Base-by-base conservation (phyloP, 2,888 invertebrate species). In the Philereme vetulata region DNA sequence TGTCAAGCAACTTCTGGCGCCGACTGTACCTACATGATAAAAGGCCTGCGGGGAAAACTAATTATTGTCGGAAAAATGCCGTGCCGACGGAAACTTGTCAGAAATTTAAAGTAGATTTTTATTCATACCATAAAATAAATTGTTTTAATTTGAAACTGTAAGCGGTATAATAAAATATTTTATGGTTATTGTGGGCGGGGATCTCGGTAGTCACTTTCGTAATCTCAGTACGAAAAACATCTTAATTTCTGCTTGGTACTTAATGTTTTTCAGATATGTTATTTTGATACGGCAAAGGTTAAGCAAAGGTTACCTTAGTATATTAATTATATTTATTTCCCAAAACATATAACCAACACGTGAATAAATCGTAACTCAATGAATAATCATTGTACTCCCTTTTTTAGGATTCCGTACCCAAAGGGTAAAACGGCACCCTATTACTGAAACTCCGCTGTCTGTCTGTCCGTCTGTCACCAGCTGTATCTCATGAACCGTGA, bases 21-120 rank as follows among this genome's bases (percentile, higher is more conserved):
- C 60, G 58, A 59, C 63, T 60, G 56, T 65, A 56, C 66, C n/a
- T 52, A 45, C 51, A 56, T 60, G 62, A 66, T 66, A 71, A 72
- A 68, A 69, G 55, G 62, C 60, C 67, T 63, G 62, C 47, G 45
- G 72, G 70, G 62, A 67, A 68, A 74, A 73, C 72, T 77, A 74
- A 76, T 76, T 76, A 76, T 67, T 69, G 58, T 42, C 64, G 60
- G 65, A 70, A 75, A 76, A 76, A 73, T 68, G 68, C 71, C 63
- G 56, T 60, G 72, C 64, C 60, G 60, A 38, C 57, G 62, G 62
- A 67, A 70, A 66, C 63, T 57, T 66, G 65, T 59, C 63, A 57
- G 58, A 67, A 65, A 65, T 71, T 75, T 75, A 56, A 71, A 72
- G 72, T 67, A 68, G 66, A 56, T 62, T 64, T 72, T 75, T 71